Base-by-base conservation (phyloP, 1,140 invertebrate species). In the Colletes latitarsis region DNA sequence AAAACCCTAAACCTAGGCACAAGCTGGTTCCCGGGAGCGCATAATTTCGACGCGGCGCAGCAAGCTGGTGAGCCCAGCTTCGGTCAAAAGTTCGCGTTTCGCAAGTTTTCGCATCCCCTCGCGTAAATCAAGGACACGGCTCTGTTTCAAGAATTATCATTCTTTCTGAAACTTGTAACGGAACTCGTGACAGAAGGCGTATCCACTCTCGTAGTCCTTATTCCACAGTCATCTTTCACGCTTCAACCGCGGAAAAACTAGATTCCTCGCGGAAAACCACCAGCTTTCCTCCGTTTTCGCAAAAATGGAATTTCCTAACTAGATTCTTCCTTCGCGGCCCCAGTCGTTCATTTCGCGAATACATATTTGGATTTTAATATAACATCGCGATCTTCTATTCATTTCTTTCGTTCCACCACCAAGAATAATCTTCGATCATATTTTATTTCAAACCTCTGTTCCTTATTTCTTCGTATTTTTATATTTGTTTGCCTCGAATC, bases 141-240 rank as follows among this genome's bases (percentile, higher is more conserved):
- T 52, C 21, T 43, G 57, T 63, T 43, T 57, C 73, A 82, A 66
- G 52, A 82, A 82, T 82, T 57, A 72, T 78, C 73, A 72, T 82
- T 70, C 81, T 58, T 77, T 63, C 19, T 43, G 19, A 53, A 82
- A 77, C 46, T 83, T 76, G 30, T 30, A 30, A 30, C 30, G 30
- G 30, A 30, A 30, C 30, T 2, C 30, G 1, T 60, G 82, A 82
- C 73, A 72, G 73, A 55, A 17, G 57, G 30, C 58, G 53, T 46
- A 83, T 60, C 53, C 39, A 12, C 2, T 41, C 53, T 66, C 49
- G 30, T 53, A 9, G 43, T 30, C 68, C 43, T 53, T 52, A 60
- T 72, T 71, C 52, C 69, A 52, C 19, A 39, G 55, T 30, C 30
- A 30, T 30, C 30, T 30, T 30, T 30, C 30, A 30, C 30, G 30